Evolutionary conservation across 2,888 invertebrate species (phyloP), one percentile per base, ranked within the genome.

Genomic region (Lasioglossum pauxillum): DNA sequence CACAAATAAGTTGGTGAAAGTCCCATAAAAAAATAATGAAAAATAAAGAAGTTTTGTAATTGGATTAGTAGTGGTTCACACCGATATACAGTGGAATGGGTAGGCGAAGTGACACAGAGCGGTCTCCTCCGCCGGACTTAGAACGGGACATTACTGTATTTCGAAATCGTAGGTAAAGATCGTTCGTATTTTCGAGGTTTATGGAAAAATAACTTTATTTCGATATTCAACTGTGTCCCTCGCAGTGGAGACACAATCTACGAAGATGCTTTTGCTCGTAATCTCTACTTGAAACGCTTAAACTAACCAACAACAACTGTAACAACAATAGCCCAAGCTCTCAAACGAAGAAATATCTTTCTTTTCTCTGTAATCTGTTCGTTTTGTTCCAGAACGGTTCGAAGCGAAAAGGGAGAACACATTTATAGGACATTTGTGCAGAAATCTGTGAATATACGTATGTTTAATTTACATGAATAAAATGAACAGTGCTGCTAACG

Each of bases 271-370:
- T 78, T 78, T 69, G 87, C 31, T 90, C 88, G 82, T 85, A 60
- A 60, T 27, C 60, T 60, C 14, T 89, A 94, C 92, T 84, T 80
- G 85, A 85, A 92, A 93, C 71, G 90, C 87, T 93, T 94, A 94
- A 90, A 93, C 93, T 93, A 94, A 90, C 93, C 92, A 94, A 94
- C 94, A 94, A 94, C 93, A 94, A 94, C 90, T 92, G 86, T 92
- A 80, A 94, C 91, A 94, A 94, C 94, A 94, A 94, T 93, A 88
- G 88, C 85, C 86, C 92, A 90, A 93, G 89, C 88, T 91, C 90
- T 82, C 69, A 3, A 69, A 77, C 88, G 86, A 83, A 88, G 83
- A 91, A 90, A 86, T 79, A 49, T 86, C 81, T 80, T 81, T 90
- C 90, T 89, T 89, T 91, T 85, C 77, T 76, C 71, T 14, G 8